These are phyloP conservation scores for Lepisosteus oculatus DNA, from an alignment of 2,113 vertebrate genomes.

Conservation along the genomic window DNA sequence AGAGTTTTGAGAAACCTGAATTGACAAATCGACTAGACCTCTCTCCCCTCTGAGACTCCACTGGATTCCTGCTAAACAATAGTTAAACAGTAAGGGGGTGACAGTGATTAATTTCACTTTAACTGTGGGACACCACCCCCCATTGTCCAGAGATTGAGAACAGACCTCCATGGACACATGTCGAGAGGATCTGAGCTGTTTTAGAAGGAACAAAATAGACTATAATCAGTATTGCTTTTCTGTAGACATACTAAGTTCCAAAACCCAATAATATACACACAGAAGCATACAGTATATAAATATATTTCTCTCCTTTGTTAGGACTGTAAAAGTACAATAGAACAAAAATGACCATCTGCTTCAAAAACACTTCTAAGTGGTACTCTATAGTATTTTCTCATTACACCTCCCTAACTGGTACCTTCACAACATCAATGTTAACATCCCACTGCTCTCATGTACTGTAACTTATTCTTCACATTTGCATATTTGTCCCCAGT, in stretches of 20 bases:
- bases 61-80: background rate
- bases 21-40: background rate
- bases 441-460: too few relatives aligned
- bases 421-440: too few relatives aligned
- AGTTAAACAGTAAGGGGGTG: background rate
- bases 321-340: background rate
- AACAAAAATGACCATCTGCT: background rate
- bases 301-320: background rate
- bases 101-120: slow-evolving; percentile 21
- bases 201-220: background rate
- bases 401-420: too few relatives aligned
- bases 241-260: too few relatives aligned
- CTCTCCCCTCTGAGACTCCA: background rate
- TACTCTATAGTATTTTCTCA: too few relatives aligned
- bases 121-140: background rate
- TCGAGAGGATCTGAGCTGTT: background rate
- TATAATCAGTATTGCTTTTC: background rate
- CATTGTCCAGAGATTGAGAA: slow-evolving; percentile 7
- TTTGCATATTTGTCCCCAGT: too few relatives aligned
- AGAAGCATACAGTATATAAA: too few relatives aligned
- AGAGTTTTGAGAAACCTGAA: background rate
- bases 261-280: too few relatives aligned
- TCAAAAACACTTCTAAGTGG: background rate
- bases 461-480: too few relatives aligned
- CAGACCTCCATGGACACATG: background rate